These are phyloP conservation scores for Sebastes diaconus DNA, from an alignment of 2,797 vertebrate genomes.

Conservation along the genomic window DNA sequence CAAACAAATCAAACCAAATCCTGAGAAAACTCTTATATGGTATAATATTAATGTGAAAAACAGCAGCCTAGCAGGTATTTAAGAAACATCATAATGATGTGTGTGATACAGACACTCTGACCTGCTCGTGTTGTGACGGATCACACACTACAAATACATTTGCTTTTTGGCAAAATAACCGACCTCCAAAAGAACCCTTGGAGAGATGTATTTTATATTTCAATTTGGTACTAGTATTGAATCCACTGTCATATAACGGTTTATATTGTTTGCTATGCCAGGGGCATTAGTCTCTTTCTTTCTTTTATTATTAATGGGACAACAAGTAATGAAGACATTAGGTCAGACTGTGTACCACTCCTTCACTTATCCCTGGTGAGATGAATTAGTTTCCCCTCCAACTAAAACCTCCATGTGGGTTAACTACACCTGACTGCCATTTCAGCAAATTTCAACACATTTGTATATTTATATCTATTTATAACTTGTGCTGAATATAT, in stretches of 20 bases:
- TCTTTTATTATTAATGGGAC: not conserved
- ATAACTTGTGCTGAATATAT: slow-evolving; percentile 58
- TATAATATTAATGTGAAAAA: not conserved
- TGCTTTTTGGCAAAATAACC: not conserved
- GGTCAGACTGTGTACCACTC: slow-evolving; percentile 27
- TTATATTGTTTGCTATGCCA: not conserved
- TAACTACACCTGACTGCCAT: slow-evolving; percentile 51
- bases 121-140: not conserved
- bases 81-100: not conserved
- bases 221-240: not conserved
- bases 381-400: slow-evolving; percentile 40
- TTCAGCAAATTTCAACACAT: slow-evolving; percentile 59
- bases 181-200: not conserved
- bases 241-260: not conserved
- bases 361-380: slow-evolving; percentile 27
- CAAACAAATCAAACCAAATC: not conserved
- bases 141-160: not conserved
- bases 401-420: slow-evolving; percentile 53
- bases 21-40: not conserved
- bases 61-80: not conserved
- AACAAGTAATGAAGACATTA: slow-evolving; percentile 20
- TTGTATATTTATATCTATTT: slow-evolving; percentile 56
- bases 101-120: not conserved
- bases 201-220: not conserved
- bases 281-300: not conserved